These are phyloP conservation scores for Spisula solida DNA, from an alignment of 2,888 invertebrate genomes.

Conservation along the genomic window DNA sequence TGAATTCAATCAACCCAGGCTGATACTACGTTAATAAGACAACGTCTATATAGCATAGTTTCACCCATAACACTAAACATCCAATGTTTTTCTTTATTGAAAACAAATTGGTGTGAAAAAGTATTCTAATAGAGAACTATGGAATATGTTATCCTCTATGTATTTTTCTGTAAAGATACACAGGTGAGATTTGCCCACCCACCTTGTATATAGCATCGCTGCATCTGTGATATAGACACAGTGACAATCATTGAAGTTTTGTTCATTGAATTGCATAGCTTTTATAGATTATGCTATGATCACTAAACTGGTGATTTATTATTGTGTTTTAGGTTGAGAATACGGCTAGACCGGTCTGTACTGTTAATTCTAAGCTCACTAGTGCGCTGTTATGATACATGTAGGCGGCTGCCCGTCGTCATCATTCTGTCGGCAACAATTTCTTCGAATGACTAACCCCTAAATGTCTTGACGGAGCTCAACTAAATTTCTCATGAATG, in stretches of 20 bases:
- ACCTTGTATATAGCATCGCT: background rate
- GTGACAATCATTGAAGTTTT: slow-evolving; percentile 10
- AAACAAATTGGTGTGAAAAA: slow-evolving; percentile 25
- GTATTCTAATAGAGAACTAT: background rate
- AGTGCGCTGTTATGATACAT: too few relatives aligned
- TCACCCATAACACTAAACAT: background rate
- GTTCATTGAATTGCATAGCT: background rate
- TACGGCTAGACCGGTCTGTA: background rate
- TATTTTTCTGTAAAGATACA: slow-evolving; percentile 9
- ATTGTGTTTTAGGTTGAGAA: background rate
- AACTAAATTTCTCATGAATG: background rate
- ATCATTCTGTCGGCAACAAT: too few relatives aligned
- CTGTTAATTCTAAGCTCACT: too few relatives aligned
- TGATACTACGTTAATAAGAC: background rate
- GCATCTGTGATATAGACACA: background rate
- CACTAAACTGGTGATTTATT: background rate
- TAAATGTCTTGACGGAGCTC: background rate
- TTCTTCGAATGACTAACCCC: background rate
- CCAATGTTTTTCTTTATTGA: slow-evolving; percentile 4
- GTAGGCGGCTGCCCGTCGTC: too few relatives aligned
- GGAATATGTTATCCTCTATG: background rate
- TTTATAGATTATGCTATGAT: background rate
- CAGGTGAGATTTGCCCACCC: slow-evolving; percentile 15
- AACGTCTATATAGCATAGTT: background rate
- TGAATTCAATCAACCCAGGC: background rate